phyloP scores from a whole-genome alignment of 2,113 vertebrate species.

The Amphiprion ocellaris region DNA sequence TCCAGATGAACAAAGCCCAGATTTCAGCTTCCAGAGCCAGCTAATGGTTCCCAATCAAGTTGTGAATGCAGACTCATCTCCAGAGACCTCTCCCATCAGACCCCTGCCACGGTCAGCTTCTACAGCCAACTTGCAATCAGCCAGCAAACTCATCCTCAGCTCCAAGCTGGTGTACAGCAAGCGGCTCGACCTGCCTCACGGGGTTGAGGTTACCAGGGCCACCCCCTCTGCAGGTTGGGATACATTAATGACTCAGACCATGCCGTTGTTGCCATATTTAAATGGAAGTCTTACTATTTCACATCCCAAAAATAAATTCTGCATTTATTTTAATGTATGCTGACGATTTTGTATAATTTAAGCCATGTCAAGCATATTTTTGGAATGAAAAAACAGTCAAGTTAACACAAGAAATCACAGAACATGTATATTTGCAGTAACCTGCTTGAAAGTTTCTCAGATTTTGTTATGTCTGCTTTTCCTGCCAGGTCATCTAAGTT shows the following conservation, averaged over 20 bases:
- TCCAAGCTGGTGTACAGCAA: slow-evolving; percentile 95
- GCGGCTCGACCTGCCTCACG: slow-evolving; percentile 90
- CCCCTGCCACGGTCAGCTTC: slow-evolving; percentile 94
- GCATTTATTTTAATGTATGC: no score
- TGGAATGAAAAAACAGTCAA: no score
- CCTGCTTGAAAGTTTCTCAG: not conserved
- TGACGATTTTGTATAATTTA: no score
- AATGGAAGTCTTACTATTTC: not conserved
- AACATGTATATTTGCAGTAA: not conserved
- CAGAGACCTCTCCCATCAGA: slow-evolving; percentile 88
- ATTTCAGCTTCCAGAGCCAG: slow-evolving; percentile 86
- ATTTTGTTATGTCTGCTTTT: not conserved
- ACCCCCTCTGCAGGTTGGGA: slow-evolving; percentile 95
- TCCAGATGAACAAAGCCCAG: slow-evolving; percentile 75
- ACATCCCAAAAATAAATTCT: not conserved
- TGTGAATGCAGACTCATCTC: slow-evolving; percentile 88
- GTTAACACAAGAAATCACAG: not conserved
- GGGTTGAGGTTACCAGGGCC: slow-evolving; percentile 94
- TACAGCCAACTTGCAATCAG: slow-evolving; percentile 96
- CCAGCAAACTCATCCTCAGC: slow-evolving; percentile 97
- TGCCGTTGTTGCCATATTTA: not conserved
- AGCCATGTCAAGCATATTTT: no score
- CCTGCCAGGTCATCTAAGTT: slow-evolving; percentile 93
- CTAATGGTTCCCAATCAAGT: slow-evolving; percentile 89
- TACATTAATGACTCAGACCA: not conserved